Conservation (phyloP, 2,797 vertebrate species). For the Neomorphus geoffroyi region DNA sequence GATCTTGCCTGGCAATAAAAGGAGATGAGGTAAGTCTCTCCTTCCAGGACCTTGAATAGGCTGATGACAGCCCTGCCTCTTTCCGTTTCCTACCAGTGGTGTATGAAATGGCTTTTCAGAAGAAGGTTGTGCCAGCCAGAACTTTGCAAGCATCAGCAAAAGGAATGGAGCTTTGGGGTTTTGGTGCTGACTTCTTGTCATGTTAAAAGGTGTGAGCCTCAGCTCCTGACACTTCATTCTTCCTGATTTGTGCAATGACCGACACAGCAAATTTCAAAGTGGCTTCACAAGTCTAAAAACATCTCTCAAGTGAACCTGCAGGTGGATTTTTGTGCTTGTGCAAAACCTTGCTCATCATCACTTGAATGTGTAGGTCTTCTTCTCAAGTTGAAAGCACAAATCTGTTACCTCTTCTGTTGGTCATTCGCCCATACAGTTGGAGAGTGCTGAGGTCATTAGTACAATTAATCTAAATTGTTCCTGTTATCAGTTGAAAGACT, state of each 20-base stretch:
- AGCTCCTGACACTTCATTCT: neutral
- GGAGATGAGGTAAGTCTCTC: neutral
- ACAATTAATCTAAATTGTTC: neutral
- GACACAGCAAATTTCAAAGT: neutral
- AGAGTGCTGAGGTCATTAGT: neutral
- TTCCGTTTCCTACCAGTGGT: neutral
- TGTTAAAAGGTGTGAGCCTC: neutral
- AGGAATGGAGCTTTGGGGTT: neutral
- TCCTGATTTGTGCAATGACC: neutral
- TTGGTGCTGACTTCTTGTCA: neutral
- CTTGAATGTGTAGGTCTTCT: neutral
- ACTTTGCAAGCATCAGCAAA: neutral
- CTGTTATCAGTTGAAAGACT: neutral
- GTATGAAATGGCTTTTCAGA: neutral
- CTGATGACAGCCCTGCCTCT: neutral
- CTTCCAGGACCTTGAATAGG: neutral
- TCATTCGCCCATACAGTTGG: neutral
- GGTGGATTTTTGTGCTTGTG: neutral
- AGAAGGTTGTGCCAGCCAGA: neutral
- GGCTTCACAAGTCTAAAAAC: neutral
- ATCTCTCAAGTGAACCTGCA: neutral
- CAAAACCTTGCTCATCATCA: neutral
- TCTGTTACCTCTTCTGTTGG: neutral
- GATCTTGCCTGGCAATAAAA: neutral
- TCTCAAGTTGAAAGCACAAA: neutral